Base-by-base conservation (phyloP, 2,888 invertebrate species). In the Callyntrura guangdongensis region DNA sequence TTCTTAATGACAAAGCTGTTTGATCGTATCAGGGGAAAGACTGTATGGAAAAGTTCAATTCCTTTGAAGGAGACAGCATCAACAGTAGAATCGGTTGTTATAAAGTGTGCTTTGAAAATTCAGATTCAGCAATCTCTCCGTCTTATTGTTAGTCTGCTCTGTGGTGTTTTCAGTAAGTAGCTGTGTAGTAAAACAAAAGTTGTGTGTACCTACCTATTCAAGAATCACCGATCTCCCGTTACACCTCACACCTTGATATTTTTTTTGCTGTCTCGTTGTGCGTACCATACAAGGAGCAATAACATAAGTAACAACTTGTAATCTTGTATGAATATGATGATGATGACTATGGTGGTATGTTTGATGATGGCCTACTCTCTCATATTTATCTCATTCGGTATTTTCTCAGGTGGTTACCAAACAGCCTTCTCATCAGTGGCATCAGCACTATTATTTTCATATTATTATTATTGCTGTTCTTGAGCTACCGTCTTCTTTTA, bases 211-310 rank as follows among this genome's bases (percentile, higher is more conserved):
- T 36, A 36, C 6, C 36, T 36, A 36, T 36, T 36, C 92, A 90
- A 92, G 91, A 92, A 92, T 92, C 91, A 91, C 92, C 82, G 89
- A 92, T 91, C 91, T 93, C 92, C 93, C 93, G 92, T 93, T 93
- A 93, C 87, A 83, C 87, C 86, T 77, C 92, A 90, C 91, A 90
- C 89, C 86, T 81, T 86, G 85, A 79, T 49, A 22, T 49, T 90
- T 56, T 67, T 49, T 56, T 86, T 36, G 25, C 45, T 5, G 53
- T 81, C 81, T 22, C 25, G 86, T 22, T 81, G 87, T 87, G 79
- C 87, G 86, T 86, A 86, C 69, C 53, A 86, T 74, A 84, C 56
- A 86, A 72, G n/a, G 36, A n/a, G 45, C n/a, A 6, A 45, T 14
- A 86, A 77, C 77, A 77, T 61, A 72, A 86, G 86, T 59, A 86